Conservation (phyloP, 2,888 invertebrate genomes). For the Thymelicus acteon region DNA sequence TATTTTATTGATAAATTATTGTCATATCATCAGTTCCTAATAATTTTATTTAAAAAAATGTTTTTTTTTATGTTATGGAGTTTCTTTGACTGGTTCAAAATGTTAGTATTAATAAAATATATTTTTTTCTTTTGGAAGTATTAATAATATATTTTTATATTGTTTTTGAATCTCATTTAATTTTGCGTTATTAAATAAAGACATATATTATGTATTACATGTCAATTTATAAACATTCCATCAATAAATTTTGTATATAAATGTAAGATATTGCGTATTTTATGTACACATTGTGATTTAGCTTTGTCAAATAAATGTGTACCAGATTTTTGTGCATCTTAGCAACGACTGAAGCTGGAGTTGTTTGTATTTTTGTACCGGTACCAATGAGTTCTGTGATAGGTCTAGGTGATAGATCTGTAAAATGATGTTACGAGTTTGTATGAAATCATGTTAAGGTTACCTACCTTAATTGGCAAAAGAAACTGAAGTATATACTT, state of each 20-base stretch:
- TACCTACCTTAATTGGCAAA: too few relatives aligned
- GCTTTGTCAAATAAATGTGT: too few relatives aligned
- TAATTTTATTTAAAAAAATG: not conserved
- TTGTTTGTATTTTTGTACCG: too few relatives aligned
- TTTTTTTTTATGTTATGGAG: not conserved
- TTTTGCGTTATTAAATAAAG: not conserved
- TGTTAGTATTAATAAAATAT: not conserved
- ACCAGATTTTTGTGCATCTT: too few relatives aligned
- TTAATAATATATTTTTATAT: too few relatives aligned
- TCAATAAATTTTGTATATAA: not conserved
- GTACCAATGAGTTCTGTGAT: too few relatives aligned
- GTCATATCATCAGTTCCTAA: not conserved
- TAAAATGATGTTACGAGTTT: too few relatives aligned
- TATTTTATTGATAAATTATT: not conserved
- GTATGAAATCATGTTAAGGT: too few relatives aligned
- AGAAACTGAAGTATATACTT: too few relatives aligned
- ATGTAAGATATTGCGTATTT: not conserved
- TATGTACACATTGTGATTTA: too few relatives aligned
- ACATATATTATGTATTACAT: not conserved
- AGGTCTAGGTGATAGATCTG: too few relatives aligned
- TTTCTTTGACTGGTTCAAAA: not conserved
- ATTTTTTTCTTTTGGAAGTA: not conserved
- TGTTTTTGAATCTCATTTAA: not conserved
- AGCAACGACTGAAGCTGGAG: too few relatives aligned
- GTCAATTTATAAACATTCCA: not conserved